A percentile compares a stretch with the other conserved stretches of the same genome.
phyloP scores from a whole-genome alignment of 2,888 invertebrate species.

The Andrena hattorfiana region DNA sequence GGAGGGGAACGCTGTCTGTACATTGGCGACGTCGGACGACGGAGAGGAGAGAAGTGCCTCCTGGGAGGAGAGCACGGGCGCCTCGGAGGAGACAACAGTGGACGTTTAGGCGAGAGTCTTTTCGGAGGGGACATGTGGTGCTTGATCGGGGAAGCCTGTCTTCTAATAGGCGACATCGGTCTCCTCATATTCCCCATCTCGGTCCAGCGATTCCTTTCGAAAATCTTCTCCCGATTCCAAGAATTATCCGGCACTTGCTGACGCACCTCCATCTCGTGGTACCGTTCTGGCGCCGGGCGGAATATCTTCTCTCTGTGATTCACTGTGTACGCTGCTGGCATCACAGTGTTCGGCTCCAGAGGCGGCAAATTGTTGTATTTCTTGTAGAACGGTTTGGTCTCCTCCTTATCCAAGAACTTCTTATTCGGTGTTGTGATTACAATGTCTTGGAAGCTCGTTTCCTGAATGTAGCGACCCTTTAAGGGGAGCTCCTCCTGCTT shows the following conservation, averaged over 20 bases:
- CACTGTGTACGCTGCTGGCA: constrained; percentile 44
- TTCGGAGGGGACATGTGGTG: constrained; percentile 49
- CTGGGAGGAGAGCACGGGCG: constrained; percentile 67
- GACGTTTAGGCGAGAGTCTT: constrained; percentile 70
- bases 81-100: constrained; percentile 66
- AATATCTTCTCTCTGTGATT: constrained; percentile 3
- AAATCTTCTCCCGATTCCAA: constrained; percentile 61
- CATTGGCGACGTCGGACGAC: constrained; percentile 22
- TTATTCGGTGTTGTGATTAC: constrained; percentile 77
- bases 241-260: constrained; percentile 54
- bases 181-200: constrained; percentile 39
- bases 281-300: constrained; percentile 34
- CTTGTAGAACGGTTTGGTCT: constrained; percentile 49
- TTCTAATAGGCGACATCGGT: constrained; percentile 63
- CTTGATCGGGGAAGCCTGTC: constrained; percentile 53
- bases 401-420: constrained; percentile 63
- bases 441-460: constrained; percentile 76
- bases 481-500: constrained; percentile 52
- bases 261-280: constrained; percentile 51
- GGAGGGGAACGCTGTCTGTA: constrained; percentile 56
- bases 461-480: constrained; percentile 78
- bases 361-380: constrained; percentile 71
- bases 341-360: constrained; percentile 65
- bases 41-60: constrained; percentile 57
- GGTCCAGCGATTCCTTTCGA: constrained; percentile 58